A percentile compares a stretch with the other conserved stretches of the same genome.
phyloP scores from a whole-genome alignment of 2,888 invertebrate species.

The Leptopilina drosophilae region DNA sequence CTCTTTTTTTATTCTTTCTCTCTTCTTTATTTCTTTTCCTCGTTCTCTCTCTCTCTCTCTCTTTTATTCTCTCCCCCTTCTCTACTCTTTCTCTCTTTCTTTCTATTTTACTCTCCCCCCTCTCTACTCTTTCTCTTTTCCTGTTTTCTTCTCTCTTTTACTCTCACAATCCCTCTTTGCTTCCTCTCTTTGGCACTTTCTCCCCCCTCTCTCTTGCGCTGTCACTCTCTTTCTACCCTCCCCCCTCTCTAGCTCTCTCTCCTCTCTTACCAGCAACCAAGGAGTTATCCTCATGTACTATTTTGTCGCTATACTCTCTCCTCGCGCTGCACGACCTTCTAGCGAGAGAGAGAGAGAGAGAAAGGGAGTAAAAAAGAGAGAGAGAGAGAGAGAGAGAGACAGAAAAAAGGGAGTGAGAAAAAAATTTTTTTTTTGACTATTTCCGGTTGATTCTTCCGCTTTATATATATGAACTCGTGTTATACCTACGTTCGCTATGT shows the following conservation, averaged over 20 bases:
- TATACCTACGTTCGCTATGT: not conserved
- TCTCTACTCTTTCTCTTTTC: too few species aligned
- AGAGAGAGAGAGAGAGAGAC: not conserved
- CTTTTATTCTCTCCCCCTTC: too few species aligned
- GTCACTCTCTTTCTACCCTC: too few species aligned
- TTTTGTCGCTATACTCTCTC: constrained; percentile 34
- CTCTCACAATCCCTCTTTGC: too few species aligned
- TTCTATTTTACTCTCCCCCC: too few species aligned
- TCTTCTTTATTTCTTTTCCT: too few species aligned
- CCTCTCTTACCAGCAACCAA: not conserved
- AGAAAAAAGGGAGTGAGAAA: not conserved
- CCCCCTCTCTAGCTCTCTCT: too few species aligned
- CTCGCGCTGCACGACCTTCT: constrained; percentile 36
- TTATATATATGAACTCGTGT: constrained; percentile 18
- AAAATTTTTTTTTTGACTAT: constrained; percentile 28
- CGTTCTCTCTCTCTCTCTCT: too few species aligned
- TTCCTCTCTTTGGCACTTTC: not conserved
- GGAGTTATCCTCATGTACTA: constrained; percentile 36
- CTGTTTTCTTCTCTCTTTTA: too few species aligned
- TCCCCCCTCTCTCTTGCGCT: not conserved
- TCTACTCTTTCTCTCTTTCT: too few species aligned
- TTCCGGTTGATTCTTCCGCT: constrained; percentile 1
- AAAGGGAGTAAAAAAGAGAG: not conserved
- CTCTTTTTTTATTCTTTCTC: too few species aligned
- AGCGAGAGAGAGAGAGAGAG: constrained; percentile 4